phyloP scores from a whole-genome alignment of 2,797 vertebrate species.

The Melopsittacus undulatus region DNA sequence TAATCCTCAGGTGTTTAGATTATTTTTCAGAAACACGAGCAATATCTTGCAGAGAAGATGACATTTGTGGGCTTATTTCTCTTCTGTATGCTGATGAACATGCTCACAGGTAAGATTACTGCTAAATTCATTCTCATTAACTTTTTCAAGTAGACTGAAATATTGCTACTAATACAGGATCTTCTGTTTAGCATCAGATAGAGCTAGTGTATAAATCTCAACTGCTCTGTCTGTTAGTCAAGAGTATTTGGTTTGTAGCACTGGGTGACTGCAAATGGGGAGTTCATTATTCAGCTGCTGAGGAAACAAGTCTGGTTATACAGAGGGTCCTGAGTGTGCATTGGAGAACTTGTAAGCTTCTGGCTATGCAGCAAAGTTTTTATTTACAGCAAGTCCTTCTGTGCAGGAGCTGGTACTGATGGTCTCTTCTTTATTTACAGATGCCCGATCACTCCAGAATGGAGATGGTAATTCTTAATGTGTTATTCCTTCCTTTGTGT shows the following conservation, averaged over 20 bases:
- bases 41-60: constrained; percentile 27
- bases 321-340: neutral
- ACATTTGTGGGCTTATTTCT: constrained; percentile 9
- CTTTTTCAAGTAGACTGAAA: neutral
- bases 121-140: neutral
- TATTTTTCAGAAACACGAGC: neutral
- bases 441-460: constrained; percentile 27
- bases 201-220: neutral
- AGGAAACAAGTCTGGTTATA: neutral
- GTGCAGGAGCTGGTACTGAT: neutral
- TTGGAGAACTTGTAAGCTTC: neutral
- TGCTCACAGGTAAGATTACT: constrained; percentile 46
- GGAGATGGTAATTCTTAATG: constrained; percentile 44
- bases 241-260: neutral
- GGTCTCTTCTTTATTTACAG: constrained; percentile 41
- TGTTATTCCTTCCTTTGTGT: neutral
- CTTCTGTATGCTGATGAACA: constrained; percentile 29
- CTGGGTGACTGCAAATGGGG: neutral
- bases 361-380: neutral
- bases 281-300: neutral
- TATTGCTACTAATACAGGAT: neutral
- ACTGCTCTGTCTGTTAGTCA: neutral
- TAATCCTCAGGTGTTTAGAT: neutral
- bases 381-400: neutral
- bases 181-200: neutral